phyloP scores from a whole-genome alignment of 37 sponge, comb jelly and placozoan species.

The Bolinopsis microptera region DNA sequence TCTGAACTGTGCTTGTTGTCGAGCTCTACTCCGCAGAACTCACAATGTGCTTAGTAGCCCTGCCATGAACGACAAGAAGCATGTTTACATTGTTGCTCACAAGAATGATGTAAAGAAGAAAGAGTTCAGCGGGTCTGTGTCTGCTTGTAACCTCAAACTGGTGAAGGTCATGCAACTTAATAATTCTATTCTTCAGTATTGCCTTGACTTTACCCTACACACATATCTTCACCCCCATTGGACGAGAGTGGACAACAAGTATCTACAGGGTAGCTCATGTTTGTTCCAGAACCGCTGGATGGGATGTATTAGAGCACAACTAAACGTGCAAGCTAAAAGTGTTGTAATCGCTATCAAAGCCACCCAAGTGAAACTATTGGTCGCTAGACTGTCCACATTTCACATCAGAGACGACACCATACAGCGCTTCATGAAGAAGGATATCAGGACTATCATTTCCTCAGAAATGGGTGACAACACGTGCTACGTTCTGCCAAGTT shows the following conservation, averaged over 20 bases:
- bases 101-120: conserved; percentile 26
- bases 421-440: not conserved
- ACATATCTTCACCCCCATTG: conserved; percentile 18
- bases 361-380: not conserved
- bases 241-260: conserved; percentile 44
- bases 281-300: conserved; percentile 40
- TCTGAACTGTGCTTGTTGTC: conserved; percentile 54
- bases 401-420: not conserved
- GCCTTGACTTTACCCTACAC: conserved; percentile 52
- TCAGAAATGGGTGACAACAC: conserved; percentile 44
- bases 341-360: not conserved
- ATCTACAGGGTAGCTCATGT: conserved; percentile 24
- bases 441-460: conserved; percentile 14
- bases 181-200: conserved; percentile 18
- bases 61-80: not conserved
- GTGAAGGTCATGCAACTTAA: not conserved
- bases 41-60: conserved; percentile 23
- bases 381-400: conserved; percentile 29
- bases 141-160: conserved; percentile 23
- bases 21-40: conserved; percentile 19
- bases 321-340: conserved; percentile 5
- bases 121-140: not conserved
- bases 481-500: conserved; percentile 63
- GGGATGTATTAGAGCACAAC: conserved; percentile 22
- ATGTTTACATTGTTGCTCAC: conserved; percentile 58